Conservation (phyloP, 2,888 invertebrate species). For the Crepidodera aurea region DNA sequence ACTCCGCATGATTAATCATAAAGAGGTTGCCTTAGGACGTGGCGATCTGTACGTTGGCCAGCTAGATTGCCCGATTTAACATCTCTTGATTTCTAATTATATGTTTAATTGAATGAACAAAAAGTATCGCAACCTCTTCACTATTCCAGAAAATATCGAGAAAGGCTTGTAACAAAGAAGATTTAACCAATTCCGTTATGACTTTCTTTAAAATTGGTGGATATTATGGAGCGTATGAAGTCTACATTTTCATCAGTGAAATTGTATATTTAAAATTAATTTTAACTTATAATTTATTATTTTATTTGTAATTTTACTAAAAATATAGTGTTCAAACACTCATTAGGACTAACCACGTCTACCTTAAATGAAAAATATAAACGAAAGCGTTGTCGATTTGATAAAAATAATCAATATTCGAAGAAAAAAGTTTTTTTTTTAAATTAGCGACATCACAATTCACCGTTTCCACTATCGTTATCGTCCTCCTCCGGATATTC, state of each 20-base stretch:
- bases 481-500: slow-evolving; percentile 82
- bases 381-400: slow-evolving; percentile 2
- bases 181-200: neutral
- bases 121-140: neutral
- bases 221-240: too few species aligned
- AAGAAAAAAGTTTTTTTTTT: slow-evolving; percentile 2
- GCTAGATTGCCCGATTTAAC: too few species aligned
- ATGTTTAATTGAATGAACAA: neutral
- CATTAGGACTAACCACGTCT: too few species aligned
- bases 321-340: neutral
- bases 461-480: slow-evolving; percentile 92
- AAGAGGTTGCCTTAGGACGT: too few species aligned
- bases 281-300: neutral
- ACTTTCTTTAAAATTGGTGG: too few species aligned
- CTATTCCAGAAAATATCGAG: neutral
- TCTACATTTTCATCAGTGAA: too few species aligned
- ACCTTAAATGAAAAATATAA: neutral
- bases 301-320: neutral
- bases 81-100: too few species aligned
- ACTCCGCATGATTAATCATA: too few species aligned
- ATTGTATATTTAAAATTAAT: neutral
- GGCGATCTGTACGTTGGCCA: too few species aligned
- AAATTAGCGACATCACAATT: slow-evolving; percentile 73
- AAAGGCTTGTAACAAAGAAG: neutral
- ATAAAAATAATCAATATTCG: slow-evolving; percentile 5